Evolutionary conservation across 2,888 invertebrate genomes (phyloP), one percentile per base, ranked within the genome.

Genomic region (Amphipoea lucens): DNA sequence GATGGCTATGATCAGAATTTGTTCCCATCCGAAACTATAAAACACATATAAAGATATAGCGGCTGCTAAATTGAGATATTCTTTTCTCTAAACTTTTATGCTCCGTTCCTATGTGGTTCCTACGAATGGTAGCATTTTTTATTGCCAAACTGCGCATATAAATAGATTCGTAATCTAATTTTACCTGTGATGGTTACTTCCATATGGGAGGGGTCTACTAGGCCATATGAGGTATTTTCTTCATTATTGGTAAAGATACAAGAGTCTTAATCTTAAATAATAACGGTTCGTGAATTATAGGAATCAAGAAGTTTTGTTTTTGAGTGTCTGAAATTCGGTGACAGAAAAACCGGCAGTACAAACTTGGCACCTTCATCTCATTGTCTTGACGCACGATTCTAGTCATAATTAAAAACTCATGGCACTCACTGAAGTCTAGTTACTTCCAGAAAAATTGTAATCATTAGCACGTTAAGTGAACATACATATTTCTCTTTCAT

Each of bases 1-100:
- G 93, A 94, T 94, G 91, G 86, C 87, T 60, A 51, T 66, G 88
- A 87, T 87, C 88, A 91, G 85, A 90, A 93, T 92, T 92, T 91
- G 89, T 89, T 83, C 78, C 51, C 67, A 62, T 20, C 69, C 77
- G 42, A 72, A 74, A 67, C 68, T 71, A 85, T 76, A 72, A 74
- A 84, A 74, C 62, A 67, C 48, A 67, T 76, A 40, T 23, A 65
- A 48, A 74, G 60, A 87, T 80, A 65, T 69, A 23, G 42, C 11
- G 48, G 45, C n/a, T 40, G 6, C 14, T 63, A 71, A 48, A 79
- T 79, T 73, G 65, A 63, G 54, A 71, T 7, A 45, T 84, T 67
- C 1, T n/a, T 74, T 63, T 57, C 11, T 45, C 51, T 51, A 48
- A 36, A 12, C 7, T 42, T 23, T 29, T 51, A 51, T 65, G 11